Conservation (phyloP, 2,797 vertebrate genomes). For the Apodemus agrarius region DNA sequence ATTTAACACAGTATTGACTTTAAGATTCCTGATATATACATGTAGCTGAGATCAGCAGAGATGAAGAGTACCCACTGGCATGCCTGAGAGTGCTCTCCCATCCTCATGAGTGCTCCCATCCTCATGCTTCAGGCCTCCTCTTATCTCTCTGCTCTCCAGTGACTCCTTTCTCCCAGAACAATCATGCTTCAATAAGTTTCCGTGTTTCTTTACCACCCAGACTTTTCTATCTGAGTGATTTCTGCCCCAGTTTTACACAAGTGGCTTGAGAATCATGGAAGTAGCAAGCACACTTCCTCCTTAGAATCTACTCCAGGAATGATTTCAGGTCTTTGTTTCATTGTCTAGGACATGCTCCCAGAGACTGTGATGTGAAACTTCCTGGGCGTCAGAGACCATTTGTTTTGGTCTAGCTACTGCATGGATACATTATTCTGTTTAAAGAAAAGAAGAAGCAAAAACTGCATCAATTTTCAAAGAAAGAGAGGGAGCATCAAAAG, state of each 20-base stretch:
- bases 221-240: background rate
- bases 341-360: background rate
- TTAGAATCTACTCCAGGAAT: background rate
- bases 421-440: background rate
- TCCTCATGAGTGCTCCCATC: too few species aligned
- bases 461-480: background rate
- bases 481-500: background rate
- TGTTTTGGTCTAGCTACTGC: background rate
- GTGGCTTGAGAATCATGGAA: background rate
- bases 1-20: background rate
- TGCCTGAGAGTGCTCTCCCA: background rate
- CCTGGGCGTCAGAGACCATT: background rate
- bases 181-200: background rate
- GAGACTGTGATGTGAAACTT: background rate
- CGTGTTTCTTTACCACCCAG: background rate
- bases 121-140: background rate
- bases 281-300: background rate
- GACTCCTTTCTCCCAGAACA: background rate
- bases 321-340: background rate
- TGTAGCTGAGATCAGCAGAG: background rate
- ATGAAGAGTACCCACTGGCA: accelerated
- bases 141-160: background rate
- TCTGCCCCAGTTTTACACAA: background rate
- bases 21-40: background rate
- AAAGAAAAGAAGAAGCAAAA: background rate